Evolutionary conservation across 2,797 vertebrate species (phyloP).

Genomic region (Hydrocynus forskahlii): DNA sequence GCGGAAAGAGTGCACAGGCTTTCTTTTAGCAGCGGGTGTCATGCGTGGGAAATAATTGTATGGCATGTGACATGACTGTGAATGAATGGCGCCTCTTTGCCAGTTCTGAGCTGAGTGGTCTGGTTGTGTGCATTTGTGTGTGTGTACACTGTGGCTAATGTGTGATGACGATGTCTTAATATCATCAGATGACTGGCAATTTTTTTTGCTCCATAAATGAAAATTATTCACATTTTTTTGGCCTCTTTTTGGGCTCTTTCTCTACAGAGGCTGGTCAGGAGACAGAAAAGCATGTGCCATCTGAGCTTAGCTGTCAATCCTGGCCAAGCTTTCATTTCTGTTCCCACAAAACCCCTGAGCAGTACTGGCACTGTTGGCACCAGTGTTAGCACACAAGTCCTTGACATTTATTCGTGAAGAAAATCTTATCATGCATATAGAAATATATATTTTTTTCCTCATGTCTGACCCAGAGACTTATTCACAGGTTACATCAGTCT

Average conservation of each 20-base stretch:
- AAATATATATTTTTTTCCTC: background rate
- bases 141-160: conserved; percentile 9
- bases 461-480: background rate
- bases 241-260: conserved; percentile 16
- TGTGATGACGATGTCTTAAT: conserved; percentile 32
- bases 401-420: conserved; percentile 30
- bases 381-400: conserved; percentile 27
- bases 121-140: conserved; percentile 3
- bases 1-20: conserved; percentile 29
- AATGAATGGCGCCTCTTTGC: conserved; percentile 47
- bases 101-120: conserved; percentile 26
- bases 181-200: conserved; percentile 28
- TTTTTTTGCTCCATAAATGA: conserved; percentile 23
- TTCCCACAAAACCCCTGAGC: conserved; percentile 27
- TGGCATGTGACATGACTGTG: conserved; percentile 52
- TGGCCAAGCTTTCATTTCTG: conserved; percentile 23
- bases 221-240: conserved; percentile 1
- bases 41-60: conserved; percentile 52
- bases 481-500: too few species aligned
- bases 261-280: background rate
- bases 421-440: conserved; percentile 3
- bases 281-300: conserved; percentile 15
- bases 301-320: conserved; percentile 38
- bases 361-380: conserved; percentile 24
- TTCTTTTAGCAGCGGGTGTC: conserved; percentile 39